A percentile compares a stretch with the other conserved stretches of the same genome.
phyloP scores from a whole-genome alignment of 2,113 vertebrate genomes.

The Phasianus colchicus region DNA sequence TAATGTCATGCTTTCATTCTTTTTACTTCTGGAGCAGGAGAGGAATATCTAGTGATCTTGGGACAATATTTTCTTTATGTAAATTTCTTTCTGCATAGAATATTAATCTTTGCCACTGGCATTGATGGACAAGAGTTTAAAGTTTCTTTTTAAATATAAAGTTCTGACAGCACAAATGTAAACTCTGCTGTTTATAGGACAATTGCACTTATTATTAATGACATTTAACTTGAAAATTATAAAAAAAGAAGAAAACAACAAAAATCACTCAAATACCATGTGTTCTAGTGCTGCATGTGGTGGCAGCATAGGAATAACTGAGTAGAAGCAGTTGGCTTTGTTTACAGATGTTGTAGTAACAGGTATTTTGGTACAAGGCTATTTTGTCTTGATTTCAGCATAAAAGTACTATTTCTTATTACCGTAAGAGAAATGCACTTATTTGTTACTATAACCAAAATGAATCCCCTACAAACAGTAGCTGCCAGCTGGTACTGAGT shows the following conservation, averaged over 20 bases:
- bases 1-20: not conserved
- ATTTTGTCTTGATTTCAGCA: not conserved
- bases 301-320: not conserved
- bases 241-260: not conserved
- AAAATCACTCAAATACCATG: not conserved
- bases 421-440: not conserved
- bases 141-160: slow-evolving; percentile 28
- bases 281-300: not conserved
- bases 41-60: not conserved
- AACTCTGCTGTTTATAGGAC: not conserved
- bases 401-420: not conserved
- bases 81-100: not conserved
- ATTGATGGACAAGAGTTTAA: slow-evolving; percentile 13
- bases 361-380: not conserved
- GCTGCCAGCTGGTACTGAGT: not conserved
- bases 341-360: not conserved
- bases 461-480: not conserved
- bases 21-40: not conserved
- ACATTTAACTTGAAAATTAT: not conserved
- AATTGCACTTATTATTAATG: not conserved
- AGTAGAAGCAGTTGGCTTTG: not conserved
- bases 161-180: not conserved
- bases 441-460: not conserved
- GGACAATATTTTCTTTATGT: slow-evolving; percentile 48
- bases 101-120: slow-evolving; percentile 1